Conservation (phyloP, 2,797 vertebrate species). For the Mergus octosetaceus region DNA sequence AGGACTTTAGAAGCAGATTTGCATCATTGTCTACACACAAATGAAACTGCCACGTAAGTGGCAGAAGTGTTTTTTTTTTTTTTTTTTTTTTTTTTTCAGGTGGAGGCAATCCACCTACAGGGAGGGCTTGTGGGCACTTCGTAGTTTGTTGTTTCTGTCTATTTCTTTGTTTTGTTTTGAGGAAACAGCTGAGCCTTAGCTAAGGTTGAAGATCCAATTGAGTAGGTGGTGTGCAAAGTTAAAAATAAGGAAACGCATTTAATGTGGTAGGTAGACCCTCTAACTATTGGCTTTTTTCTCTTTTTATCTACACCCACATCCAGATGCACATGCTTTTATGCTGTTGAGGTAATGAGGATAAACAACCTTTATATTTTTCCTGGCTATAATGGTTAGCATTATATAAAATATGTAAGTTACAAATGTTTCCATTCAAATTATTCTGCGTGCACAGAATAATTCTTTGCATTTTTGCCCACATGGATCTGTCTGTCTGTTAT, state of each 20-base stretch:
- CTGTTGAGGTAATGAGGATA: neutral
- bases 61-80: neutral
- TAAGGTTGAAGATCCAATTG: neutral
- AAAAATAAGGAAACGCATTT: neutral
- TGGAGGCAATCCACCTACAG: neutral
- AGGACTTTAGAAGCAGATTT: neutral
- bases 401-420: neutral
- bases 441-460: neutral
- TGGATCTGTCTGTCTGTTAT: neutral
- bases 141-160: neutral
- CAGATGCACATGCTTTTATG: fast-evolving
- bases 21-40: neutral
- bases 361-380: neutral
- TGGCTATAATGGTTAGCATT: neutral
- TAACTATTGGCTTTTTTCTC: neutral
- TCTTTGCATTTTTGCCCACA: neutral
- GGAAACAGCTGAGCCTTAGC: neutral
- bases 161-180: neutral
- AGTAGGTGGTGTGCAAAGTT: neutral
- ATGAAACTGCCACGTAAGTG: neutral
- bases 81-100: neutral
- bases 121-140: neutral
- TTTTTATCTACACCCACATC: neutral
- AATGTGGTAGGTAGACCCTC: neutral
- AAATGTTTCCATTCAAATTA: neutral